phyloP scores from a whole-genome alignment of 1,140 invertebrate species.

The Spodoptera frugiperda region DNA sequence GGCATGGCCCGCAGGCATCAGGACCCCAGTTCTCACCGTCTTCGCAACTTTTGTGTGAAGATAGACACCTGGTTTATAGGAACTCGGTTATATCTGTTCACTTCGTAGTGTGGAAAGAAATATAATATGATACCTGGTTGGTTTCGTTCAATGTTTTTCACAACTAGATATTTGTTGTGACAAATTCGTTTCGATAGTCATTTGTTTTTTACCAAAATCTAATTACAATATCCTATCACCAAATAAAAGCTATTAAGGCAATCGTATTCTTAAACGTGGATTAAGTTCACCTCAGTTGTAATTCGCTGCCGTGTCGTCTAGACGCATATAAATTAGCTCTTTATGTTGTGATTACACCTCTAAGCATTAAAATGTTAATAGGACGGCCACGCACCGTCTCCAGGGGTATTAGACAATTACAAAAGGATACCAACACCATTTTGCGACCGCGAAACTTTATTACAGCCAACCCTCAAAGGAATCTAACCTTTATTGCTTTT shows the following conservation, averaged over 20 bases:
- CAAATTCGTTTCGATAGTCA: too few relatives aligned
- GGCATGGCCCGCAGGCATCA: slow-evolving; percentile 14
- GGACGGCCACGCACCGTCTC: slow-evolving; percentile 69
- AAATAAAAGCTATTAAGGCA: background rate
- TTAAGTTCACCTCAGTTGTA: slow-evolving; percentile 34
- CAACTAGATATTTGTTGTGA: too few relatives aligned
- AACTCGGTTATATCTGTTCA: too few relatives aligned
- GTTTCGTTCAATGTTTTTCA: too few relatives aligned
- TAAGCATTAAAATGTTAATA: slow-evolving; percentile 80
- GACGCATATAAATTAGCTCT: slow-evolving; percentile 71
- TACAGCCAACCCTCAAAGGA: slow-evolving; percentile 7
- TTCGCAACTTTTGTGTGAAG: slow-evolving; percentile 14
- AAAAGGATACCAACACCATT: slow-evolving; percentile 52
- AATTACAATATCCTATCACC: background rate
- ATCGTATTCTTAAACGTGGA: slow-evolving; percentile 3
- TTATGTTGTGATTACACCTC: slow-evolving; percentile 71
- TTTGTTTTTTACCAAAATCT: background rate
- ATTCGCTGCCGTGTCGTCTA: slow-evolving; percentile 72
- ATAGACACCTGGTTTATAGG: slow-evolving; percentile 10
- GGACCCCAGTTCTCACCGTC: background rate
- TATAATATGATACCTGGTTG: too few relatives aligned
- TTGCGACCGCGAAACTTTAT: slow-evolving; percentile 20
- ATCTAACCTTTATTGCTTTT: slow-evolving; percentile 27
- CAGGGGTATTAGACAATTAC: slow-evolving; percentile 78
- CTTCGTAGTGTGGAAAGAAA: too few relatives aligned